These are phyloP conservation scores for Tetanocera ferruginea DNA, from an alignment of 2,888 invertebrate species.

Conservation along the genomic window DNA sequence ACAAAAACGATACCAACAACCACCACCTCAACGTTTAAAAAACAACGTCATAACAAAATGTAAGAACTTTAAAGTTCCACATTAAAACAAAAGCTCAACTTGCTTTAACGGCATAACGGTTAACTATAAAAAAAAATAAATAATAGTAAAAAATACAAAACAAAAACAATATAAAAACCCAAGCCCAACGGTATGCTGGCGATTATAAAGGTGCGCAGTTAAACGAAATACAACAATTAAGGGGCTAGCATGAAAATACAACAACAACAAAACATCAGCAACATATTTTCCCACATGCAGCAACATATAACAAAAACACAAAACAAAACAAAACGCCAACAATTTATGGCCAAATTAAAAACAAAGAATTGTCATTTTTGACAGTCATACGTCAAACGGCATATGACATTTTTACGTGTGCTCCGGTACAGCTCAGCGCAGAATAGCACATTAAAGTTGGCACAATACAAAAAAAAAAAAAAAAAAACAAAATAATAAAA, in stretches of 20 bases:
- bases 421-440: background rate
- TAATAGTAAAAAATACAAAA: background rate
- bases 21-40: background rate
- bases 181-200: no score
- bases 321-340: background rate
- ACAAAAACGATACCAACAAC: background rate
- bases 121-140: background rate
- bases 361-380: background rate
- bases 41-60: background rate
- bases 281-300: background rate
- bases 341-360: background rate
- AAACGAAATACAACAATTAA: background rate
- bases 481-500: background rate
- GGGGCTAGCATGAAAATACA: background rate
- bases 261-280: background rate
- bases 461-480: background rate
- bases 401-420: background rate
- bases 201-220: no score
- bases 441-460: background rate
- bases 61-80: no score
- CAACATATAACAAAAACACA: background rate
- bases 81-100: no score
- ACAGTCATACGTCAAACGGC: slow-evolving; percentile 3
- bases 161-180: background rate
- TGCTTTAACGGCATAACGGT: slow-evolving; percentile 7